Evolutionary conservation across 2,888 invertebrate genomes (phyloP), one percentile per base, ranked within the genome.

Genomic region (Netelia melanura): DNA sequence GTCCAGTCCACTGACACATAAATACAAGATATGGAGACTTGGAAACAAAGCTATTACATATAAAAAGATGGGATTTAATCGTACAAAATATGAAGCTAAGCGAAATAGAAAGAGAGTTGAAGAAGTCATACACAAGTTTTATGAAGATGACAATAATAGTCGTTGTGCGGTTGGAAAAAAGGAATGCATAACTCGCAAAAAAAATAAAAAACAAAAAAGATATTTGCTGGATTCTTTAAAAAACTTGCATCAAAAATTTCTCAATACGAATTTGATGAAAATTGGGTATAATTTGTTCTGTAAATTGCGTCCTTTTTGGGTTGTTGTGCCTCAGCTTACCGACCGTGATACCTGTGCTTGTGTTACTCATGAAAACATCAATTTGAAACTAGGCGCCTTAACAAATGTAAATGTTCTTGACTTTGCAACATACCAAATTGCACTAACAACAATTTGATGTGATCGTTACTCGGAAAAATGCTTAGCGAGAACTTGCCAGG

Each of bases 301-400:
- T 65, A 30, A 62, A 52, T 68, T 85, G 17, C 67, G 80, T 54
- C 88, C 87, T 11, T 88, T 88, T 76, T 88, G 87, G 87, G 67
- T 88, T 17, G 76, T 85, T 44, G 56, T 44, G 44, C 84, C 81
- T 64, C 79, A 76, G 17, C 65, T 82, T 21, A 79, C 64, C 17
- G 67, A 88, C 25, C 72, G 86, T 43, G 86, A 88, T 21, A 88
- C 88, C n/a, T 88, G 85, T 75, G 25, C 43, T 11, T 88, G 88
- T 67, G 74, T 77, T 62, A 78, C 68, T 44, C 84, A 81, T 65
- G 71, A 75, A 25, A 88, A 88, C 71, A 78, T 80, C 52, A 83
- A 85, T n/a, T 52, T 85, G 65, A 74, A 74, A 8, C 44, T 87
- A 43, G 25, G 23, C 43, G 71, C 67, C 43, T 56, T 85, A 48